A percentile compares a stretch with the other conserved stretches of the same genome.
phyloP scores from a whole-genome alignment of 2,888 invertebrate species.

The Polylopha cassiicola region DNA sequence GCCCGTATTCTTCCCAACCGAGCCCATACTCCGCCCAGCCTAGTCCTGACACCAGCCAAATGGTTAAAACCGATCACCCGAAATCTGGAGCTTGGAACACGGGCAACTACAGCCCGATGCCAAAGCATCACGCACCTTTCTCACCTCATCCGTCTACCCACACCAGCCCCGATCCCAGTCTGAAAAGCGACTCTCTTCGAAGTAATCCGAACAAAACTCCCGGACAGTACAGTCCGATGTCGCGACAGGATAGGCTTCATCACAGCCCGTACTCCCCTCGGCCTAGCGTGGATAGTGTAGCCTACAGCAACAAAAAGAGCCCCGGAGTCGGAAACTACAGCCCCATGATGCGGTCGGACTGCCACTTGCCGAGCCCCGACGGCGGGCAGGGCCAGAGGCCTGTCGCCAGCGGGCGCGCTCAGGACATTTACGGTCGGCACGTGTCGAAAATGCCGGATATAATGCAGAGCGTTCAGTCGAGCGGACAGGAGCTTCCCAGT shows the following conservation, averaged over 20 bases:
- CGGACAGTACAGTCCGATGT: conserved; percentile 69
- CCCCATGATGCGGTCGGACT: conserved; percentile 63
- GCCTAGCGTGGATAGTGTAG: conserved; percentile 55
- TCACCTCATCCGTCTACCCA: conserved; percentile 68
- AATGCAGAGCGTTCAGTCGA: conserved; percentile 40
- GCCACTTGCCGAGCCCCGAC: conserved; percentile 63
- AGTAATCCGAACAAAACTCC: conserved; percentile 57
- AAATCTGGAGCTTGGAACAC: conserved; percentile 66
- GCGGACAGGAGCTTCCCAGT: conserved; percentile 42
- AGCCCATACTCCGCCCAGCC: conserved; percentile 70
- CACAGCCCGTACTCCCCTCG: conserved; percentile 67
- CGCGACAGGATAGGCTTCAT: conserved; percentile 59
- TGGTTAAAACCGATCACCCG: conserved; percentile 60
- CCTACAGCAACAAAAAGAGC: conserved; percentile 58
- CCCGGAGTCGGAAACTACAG: conserved; percentile 65
- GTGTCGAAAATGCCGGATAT: conserved; percentile 49
- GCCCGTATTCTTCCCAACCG: conserved; percentile 69
- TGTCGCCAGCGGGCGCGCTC: conserved; percentile 36
- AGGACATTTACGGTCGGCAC: conserved; percentile 50
- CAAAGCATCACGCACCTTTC: conserved; percentile 67
- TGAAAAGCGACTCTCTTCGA: conserved; percentile 52
- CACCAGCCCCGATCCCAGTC: conserved; percentile 62
- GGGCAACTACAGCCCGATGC: conserved; percentile 68
- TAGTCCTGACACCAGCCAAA: conserved; percentile 70
- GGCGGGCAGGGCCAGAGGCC: conserved; percentile 43